These are phyloP conservation scores for Musca domestica DNA, from an alignment of 1,140 invertebrate genomes.

Conservation along the genomic window DNA sequence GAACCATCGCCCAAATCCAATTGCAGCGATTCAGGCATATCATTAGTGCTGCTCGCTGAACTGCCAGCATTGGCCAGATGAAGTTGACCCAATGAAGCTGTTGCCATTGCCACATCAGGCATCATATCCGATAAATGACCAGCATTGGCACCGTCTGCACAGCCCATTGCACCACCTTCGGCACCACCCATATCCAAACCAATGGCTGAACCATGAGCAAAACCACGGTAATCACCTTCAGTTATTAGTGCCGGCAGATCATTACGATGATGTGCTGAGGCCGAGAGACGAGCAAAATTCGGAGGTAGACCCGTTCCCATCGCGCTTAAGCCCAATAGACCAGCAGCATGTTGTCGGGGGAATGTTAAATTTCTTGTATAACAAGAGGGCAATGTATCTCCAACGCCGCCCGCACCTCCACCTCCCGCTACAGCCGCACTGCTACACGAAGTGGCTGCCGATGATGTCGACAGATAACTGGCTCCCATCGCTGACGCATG, in stretches of 20 bases:
- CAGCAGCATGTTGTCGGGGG: slow-evolving; percentile 56
- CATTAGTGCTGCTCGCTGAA: slow-evolving; percentile 25
- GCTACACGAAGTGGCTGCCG: slow-evolving; percentile 24
- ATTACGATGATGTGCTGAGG: slow-evolving; percentile 52
- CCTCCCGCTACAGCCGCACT: slow-evolving; percentile 43
- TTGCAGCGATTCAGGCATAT: slow-evolving; percentile 58
- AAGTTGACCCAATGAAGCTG: slow-evolving; percentile 68
- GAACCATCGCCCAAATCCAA: slow-evolving; percentile 77
- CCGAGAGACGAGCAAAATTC: slow-evolving; percentile 41
- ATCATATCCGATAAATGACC: slow-evolving; percentile 77
- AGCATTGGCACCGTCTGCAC: slow-evolving; percentile 51
- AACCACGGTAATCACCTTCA: slow-evolving; percentile 59
- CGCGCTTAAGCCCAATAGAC: slow-evolving; percentile 35
- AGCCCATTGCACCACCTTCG: slow-evolving; percentile 34
- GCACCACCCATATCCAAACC: slow-evolving; percentile 33
- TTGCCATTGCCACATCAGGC: slow-evolving; percentile 88
- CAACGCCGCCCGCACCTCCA: slow-evolving; percentile 24
- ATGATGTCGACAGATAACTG: slow-evolving; percentile 36
- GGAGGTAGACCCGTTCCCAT: slow-evolving; percentile 37
- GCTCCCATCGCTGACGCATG: slow-evolving; percentile 29
- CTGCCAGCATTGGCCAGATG: slow-evolving; percentile 50
- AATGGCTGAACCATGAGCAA: slow-evolving; percentile 41
- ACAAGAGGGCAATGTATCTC: slow-evolving; percentile 43
- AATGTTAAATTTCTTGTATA: slow-evolving; percentile 61
- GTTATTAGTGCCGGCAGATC: slow-evolving; percentile 64